These are phyloP conservation scores for Rapana venosa DNA, from an alignment of 2,888 invertebrate species.

Conservation along the genomic window DNA sequence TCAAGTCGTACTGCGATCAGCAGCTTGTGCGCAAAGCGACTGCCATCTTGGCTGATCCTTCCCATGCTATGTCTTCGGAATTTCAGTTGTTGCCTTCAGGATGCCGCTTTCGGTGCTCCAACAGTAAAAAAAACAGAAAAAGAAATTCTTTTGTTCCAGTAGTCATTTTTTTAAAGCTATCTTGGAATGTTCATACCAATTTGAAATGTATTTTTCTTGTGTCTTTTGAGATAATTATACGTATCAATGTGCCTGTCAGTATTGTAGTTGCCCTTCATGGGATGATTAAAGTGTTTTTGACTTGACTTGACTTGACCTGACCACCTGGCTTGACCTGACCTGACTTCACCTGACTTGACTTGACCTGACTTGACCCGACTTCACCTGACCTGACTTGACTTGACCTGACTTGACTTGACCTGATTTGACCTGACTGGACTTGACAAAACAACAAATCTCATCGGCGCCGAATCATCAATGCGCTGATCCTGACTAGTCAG, in stretches of 20 bases:
- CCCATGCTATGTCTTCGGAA: no score
- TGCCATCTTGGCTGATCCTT: no score
- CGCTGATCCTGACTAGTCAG: no score
- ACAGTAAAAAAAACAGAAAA: no score
- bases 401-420: conserved; percentile 10
- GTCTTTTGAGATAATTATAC: not conserved
- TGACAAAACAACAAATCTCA: not conserved
- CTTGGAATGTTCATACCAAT: not conserved
- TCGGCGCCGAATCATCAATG: no score
- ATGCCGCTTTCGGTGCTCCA: no score
- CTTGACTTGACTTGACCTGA: not conserved
- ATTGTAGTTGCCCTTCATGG: not conserved
- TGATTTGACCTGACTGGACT: conserved; percentile 7
- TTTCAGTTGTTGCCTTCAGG: no score
- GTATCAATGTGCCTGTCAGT: no score
- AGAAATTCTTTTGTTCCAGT: no score
- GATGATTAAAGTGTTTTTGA: not conserved
- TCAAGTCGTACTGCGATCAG: no score
- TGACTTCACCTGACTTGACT: not conserved
- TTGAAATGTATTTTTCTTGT: not conserved
- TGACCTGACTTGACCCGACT: not conserved
- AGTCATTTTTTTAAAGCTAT: no score
- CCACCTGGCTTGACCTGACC: not conserved
- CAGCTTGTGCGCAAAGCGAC: no score
- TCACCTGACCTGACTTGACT: not conserved